Evolutionary conservation across 1,140 invertebrate genomes (phyloP).

Genomic region (Dysdera silvatica): DNA sequence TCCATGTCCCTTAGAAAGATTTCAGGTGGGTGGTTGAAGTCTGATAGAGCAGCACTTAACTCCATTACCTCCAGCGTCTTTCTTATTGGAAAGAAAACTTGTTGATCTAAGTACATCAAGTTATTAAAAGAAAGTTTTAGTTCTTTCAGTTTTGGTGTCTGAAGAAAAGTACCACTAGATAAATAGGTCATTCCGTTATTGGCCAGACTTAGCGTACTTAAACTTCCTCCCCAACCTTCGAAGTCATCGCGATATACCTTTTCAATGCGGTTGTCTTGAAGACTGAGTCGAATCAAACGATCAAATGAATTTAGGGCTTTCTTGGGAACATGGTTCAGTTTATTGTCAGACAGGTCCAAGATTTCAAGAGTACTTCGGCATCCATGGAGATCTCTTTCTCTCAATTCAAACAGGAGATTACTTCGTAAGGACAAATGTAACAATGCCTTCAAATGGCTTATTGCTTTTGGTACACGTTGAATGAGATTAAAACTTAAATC

Average conservation of each 20-base stretch:
- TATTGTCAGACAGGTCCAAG: conserved; percentile 70
- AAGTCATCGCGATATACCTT: conserved; percentile 67
- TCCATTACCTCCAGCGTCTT: conserved; percentile 67
- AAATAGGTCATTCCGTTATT: conserved; percentile 75
- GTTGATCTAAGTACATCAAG: conserved; percentile 64
- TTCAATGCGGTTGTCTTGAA: conserved; percentile 75
- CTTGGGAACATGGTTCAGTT: conserved; percentile 61
- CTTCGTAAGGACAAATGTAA: conserved; percentile 74
- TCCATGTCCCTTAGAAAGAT: conserved; percentile 50
- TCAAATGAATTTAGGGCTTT: conserved; percentile 58
- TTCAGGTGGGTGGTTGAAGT: conserved; percentile 8
- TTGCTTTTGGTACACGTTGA: conserved; percentile 43
- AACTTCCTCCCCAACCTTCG: conserved; percentile 62
- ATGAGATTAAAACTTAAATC: conserved; percentile 38
- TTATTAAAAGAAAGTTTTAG: conserved; percentile 83
- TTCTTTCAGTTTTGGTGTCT: conserved; percentile 63
- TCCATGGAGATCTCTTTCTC: conserved; percentile 68
- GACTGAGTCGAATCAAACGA: conserved; percentile 67
- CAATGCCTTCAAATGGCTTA: conserved; percentile 54
- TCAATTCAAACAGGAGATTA: conserved; percentile 65
- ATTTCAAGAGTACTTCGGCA: conserved; percentile 62
- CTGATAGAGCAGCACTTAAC: conserved; percentile 32
- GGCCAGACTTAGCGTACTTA: conserved; percentile 72
- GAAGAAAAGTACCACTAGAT: conserved; percentile 61
- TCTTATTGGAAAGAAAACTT: conserved; percentile 59